These are phyloP conservation scores for Imbricaverruca yamaguchii DNA, from an alignment of 2,888 invertebrate genomes.

Conservation along the genomic window DNA sequence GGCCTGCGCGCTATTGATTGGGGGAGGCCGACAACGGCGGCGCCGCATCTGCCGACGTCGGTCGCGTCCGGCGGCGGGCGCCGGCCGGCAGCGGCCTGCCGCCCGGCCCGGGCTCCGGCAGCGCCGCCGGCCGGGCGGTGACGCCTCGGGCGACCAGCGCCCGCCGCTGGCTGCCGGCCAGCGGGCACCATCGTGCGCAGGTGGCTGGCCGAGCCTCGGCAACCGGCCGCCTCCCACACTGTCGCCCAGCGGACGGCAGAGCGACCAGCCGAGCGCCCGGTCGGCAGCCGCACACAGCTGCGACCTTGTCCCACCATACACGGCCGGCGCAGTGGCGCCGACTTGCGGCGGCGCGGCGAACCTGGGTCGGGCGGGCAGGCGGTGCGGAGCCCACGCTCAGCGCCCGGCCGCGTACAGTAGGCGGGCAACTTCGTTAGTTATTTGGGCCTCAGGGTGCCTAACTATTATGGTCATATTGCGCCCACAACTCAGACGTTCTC, in stretches of 20 bases:
- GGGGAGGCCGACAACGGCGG: background rate
- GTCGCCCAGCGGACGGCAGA: too few relatives aligned
- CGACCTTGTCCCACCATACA: conserved; percentile 13
- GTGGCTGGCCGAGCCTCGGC: background rate
- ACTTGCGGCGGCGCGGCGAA: background rate
- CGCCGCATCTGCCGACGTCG: conserved; percentile 14
- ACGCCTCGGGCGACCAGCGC: background rate
- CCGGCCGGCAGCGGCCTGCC: background rate
- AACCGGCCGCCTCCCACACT: background rate
- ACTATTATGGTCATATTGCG: too few relatives aligned
- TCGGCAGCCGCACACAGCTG: too few relatives aligned
- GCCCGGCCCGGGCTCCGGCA: conserved; percentile 6
- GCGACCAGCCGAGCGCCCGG: too few relatives aligned
- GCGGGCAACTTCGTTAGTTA: too few relatives aligned
- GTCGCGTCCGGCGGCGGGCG: conserved; percentile 6
- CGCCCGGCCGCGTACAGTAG: too few relatives aligned
- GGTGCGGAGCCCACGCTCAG: background rate
- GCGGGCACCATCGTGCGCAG: background rate
- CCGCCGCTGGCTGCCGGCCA: background rate
- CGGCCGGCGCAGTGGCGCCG: conserved; percentile 7
- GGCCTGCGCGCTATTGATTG: background rate
- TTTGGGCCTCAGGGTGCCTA: too few relatives aligned
- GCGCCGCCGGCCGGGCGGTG: conserved; percentile 15
- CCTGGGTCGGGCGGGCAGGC: background rate
- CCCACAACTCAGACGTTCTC: too few relatives aligned